Evolutionary conservation across 2,113 vertebrate genomes (phyloP).

Genomic region (Erpornis zantholeuca): DNA sequence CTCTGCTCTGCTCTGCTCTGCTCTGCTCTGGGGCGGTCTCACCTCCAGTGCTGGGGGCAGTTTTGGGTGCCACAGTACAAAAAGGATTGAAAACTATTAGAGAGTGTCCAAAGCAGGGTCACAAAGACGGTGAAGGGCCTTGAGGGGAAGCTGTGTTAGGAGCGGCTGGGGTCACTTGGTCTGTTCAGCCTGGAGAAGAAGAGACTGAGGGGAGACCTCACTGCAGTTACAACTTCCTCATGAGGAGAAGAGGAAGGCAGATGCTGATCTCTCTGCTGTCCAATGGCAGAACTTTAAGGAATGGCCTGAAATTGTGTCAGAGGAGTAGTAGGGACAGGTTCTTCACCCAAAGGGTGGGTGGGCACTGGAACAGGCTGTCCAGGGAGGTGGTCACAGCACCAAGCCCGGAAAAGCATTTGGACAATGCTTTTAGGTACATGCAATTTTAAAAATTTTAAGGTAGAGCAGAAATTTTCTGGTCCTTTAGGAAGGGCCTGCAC

Average conservation of each 20-base stretch:
- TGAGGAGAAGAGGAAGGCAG: background rate
- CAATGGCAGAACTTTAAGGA: rapidly evolving
- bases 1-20: rapidly evolving
- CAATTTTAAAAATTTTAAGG: background rate
- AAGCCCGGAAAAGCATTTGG: background rate
- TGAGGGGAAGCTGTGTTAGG: rapidly evolving
- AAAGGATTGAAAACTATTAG: background rate
- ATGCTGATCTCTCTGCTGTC: background rate
- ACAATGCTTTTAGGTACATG: background rate
- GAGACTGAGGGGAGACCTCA: background rate
- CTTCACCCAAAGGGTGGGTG: rapidly evolving
- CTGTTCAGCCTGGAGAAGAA: background rate
- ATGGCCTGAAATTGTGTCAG: background rate
- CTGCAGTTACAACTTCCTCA: rapidly evolving
- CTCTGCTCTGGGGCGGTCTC: background rate
- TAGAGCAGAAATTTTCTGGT: background rate
- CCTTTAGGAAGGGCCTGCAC: background rate
- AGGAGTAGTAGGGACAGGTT: background rate
- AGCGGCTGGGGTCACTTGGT: background rate
- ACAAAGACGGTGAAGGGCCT: background rate
- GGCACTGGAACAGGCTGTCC: background rate
- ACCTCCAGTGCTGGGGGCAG: rapidly evolving
- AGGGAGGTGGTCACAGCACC: background rate
- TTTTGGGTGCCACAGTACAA: rapidly evolving
- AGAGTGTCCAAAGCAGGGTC: rapidly evolving